Evolutionary conservation across 2,888 invertebrate genomes (phyloP).

Genomic region (Thalpophila matura): DNA sequence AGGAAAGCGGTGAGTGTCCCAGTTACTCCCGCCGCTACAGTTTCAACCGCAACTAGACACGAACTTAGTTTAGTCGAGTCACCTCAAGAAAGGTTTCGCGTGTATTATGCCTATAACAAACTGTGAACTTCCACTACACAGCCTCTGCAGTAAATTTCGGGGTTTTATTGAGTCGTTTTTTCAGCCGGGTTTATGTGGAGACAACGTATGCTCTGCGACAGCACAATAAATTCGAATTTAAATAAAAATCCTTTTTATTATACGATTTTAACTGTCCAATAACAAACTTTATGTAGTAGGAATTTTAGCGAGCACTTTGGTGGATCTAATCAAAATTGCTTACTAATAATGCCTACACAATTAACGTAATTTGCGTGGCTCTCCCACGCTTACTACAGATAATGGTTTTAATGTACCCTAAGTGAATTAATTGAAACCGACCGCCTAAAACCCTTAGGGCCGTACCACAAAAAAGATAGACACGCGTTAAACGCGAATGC

Average conservation of each 20-base stretch:
- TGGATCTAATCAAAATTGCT: conserved; percentile 51
- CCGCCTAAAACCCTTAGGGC: conserved; percentile 31
- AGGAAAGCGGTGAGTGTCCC: conserved; percentile 68
- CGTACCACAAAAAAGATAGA: too few relatives aligned
- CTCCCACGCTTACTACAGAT: conserved; percentile 49
- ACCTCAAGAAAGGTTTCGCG: conserved; percentile 78
- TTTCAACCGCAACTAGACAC: conserved; percentile 62
- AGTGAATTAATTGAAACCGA: conserved; percentile 55
- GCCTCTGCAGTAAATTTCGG: conserved; percentile 72
- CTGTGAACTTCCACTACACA: conserved; percentile 71
- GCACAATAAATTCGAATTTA: conserved; percentile 55
- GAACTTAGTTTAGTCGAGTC: conserved; percentile 70
- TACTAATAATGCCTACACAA: conserved; percentile 50
- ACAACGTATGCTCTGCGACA: conserved; percentile 63
- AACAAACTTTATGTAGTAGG: conserved; percentile 34
- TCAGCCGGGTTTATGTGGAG: conserved; percentile 65
- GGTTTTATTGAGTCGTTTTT: conserved; percentile 75
- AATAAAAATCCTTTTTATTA: conserved; percentile 51
- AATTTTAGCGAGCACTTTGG: conserved; percentile 45
- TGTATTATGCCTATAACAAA: conserved; percentile 79
- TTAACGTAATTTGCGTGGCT: conserved; percentile 51
- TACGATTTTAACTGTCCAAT: conserved; percentile 29
- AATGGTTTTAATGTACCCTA: conserved; percentile 53
- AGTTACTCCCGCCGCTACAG: conserved; percentile 66
- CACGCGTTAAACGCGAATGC: too few relatives aligned